Conservation (phyloP, 1,140 invertebrate species). For the Rhizoglyphus robini region DNA sequence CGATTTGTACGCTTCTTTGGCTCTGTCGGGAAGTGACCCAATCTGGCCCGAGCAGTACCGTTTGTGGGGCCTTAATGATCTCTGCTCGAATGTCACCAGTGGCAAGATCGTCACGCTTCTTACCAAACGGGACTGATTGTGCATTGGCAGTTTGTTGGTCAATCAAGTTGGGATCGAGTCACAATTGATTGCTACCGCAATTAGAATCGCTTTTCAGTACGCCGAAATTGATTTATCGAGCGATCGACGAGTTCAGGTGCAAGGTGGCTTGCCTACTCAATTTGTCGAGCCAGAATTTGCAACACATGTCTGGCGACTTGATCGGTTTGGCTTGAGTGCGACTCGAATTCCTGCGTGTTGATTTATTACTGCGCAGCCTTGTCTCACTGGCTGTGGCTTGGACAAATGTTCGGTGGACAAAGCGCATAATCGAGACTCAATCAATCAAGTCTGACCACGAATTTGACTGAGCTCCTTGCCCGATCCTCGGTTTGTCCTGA, state of each 20-base stretch:
- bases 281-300: neutral
- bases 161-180: neutral
- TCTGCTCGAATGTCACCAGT: neutral
- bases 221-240: slow-evolving; percentile 6
- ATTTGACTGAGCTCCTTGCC: slow-evolving; percentile 1
- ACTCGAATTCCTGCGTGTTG: slow-evolving; percentile 2
- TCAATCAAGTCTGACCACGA: slow-evolving; percentile 6
- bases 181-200: too few species aligned
- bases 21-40: neutral
- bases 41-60: too few species aligned
- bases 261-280: neutral
- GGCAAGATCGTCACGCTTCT: too few species aligned
- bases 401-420: neutral
- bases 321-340: neutral
- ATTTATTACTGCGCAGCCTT: slow-evolving; percentile 4
- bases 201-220: slow-evolving; percentile 9
- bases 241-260: slow-evolving; percentile 7
- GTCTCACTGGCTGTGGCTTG: too few species aligned
- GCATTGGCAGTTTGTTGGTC: neutral
- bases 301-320: too few species aligned
- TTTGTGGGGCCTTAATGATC: too few species aligned
- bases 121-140: too few species aligned
- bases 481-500: neutral
- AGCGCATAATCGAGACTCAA: neutral
- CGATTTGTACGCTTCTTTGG: neutral